A percentile compares a stretch with the other conserved stretches of the same genome.
phyloP scores from a whole-genome alignment of 2,888 invertebrate species.

The Eupithecia inturbata region DNA sequence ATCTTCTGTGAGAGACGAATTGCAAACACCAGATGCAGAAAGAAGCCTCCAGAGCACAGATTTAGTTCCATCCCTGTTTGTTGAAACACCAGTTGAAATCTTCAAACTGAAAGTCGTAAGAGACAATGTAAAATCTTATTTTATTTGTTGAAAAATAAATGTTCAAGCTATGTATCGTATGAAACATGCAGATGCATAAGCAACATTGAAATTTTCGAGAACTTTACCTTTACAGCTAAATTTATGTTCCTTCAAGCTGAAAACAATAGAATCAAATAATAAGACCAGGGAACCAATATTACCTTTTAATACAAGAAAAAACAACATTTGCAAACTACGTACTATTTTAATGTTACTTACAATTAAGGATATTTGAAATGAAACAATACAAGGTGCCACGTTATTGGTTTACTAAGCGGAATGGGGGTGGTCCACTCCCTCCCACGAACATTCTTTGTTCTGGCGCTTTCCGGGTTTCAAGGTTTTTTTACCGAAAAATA shows the following conservation, averaged over 20 bases:
- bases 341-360: neutral
- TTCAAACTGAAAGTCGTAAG: conserved; percentile 2
- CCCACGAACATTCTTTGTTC: too few relatives aligned
- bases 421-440: too few relatives aligned
- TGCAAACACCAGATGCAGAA: neutral
- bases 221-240: conserved; percentile 9
- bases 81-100: conserved; percentile 3
- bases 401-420: too few relatives aligned
- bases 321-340: neutral
- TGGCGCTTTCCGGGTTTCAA: too few relatives aligned
- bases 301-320: conserved; percentile 1
- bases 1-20: neutral
- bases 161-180: neutral
- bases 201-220: neutral
- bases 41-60: neutral
- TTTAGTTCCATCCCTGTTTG: neutral
- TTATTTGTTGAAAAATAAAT: neutral
- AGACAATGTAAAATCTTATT: neutral
- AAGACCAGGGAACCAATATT: neutral
- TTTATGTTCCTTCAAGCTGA: conserved; percentile 7
- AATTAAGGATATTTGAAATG: neutral
- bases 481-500: too few relatives aligned
- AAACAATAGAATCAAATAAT: conserved; percentile 22
- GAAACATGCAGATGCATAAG: neutral
- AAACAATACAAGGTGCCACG: too few relatives aligned